Base-by-base conservation (phyloP, 2,888 invertebrate species). In the Eristalinus sepulchralis region DNA sequence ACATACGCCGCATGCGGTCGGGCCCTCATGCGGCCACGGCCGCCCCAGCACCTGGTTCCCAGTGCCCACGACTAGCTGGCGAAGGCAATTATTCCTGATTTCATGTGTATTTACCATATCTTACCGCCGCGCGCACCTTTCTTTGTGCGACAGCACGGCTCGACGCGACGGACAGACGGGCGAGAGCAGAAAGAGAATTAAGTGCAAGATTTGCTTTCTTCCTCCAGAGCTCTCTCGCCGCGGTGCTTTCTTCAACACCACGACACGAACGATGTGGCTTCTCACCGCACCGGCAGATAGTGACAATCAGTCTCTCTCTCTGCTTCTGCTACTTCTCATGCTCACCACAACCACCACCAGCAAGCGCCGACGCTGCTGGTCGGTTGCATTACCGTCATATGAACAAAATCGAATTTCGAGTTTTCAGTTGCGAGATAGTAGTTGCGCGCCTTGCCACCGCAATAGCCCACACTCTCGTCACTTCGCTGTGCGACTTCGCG, bases 41-140 rank as follows among this genome's bases (percentile, higher is more conserved):
- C 24, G 11, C 57, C 57, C 57, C 24, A 22, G 22, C 13, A 75
- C 34, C 76, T 77, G 80, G 76, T 77, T 68, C 70, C 73, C 78
- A 73, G 59, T 78, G 77, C 82, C 34, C 75, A 66, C 67, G 71
- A 71, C 78, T 62, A 70, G 78, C 78, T 79, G 64, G 83, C n/a
- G 66, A 83, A 79, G 82, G 78, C 83, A 86, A 83, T 86, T 83
- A 86, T 86, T 83, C 78, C 75, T 83, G 86, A 83, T 86, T 83
- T 82, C 83, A 79, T 83, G 73, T 79, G 78, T 82, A 78, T 79
- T 82, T 83, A 83, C 75, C 83, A 86, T 86, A 86, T 86, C 78
- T 83, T 64, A 64, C 71, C 75, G 76, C 66, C 80, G 70, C 33
- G 83, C 70, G 64, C 80, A 84, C 84, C 84, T 84, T 84, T 84